Evolutionary conservation across 2,113 vertebrate genomes (phyloP).

Genomic region (Passer montanus): DNA sequence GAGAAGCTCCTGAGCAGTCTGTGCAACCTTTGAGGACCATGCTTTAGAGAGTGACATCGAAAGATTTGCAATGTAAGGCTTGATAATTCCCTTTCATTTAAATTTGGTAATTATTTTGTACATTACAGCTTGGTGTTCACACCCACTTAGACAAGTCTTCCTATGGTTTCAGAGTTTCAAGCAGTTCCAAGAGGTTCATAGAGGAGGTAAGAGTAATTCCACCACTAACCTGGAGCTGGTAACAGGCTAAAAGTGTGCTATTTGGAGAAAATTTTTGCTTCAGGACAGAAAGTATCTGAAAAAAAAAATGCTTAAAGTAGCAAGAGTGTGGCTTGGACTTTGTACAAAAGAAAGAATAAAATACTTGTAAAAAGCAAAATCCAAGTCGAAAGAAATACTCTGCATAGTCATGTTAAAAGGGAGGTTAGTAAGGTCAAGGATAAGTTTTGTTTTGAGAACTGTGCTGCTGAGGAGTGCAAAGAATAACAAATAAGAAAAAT

Average conservation of each 20-base stretch:
- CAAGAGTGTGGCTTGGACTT: background rate
- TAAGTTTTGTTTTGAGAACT: background rate
- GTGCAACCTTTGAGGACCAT: accelerated
- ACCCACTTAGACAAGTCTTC: background rate
- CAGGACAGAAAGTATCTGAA: background rate
- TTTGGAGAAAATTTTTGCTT: background rate
- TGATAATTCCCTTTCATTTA: background rate
- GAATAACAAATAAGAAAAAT: background rate
- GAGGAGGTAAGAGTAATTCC: background rate
- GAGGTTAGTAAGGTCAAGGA: background rate
- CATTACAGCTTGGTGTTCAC: background rate
- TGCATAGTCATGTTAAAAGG: background rate
- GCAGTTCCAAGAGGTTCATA: background rate
- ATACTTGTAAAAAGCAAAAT: background rate
- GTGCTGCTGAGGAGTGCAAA: background rate
- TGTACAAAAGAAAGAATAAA: background rate
- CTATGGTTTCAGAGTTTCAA: background rate
- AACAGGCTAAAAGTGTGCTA: background rate
- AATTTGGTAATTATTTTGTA: background rate
- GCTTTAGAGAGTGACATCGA: background rate
- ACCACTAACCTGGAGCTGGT: background rate
- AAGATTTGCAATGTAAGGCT: background rate
- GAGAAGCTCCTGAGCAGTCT: background rate
- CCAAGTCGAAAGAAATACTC: background rate
- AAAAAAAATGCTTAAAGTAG: background rate